Percentiles rank a stretch among this genome's conserved stretches.
Evolutionary conservation across 2,888 invertebrate genomes (phyloP).

Genomic region (Taphrorychus bicolor): DNA sequence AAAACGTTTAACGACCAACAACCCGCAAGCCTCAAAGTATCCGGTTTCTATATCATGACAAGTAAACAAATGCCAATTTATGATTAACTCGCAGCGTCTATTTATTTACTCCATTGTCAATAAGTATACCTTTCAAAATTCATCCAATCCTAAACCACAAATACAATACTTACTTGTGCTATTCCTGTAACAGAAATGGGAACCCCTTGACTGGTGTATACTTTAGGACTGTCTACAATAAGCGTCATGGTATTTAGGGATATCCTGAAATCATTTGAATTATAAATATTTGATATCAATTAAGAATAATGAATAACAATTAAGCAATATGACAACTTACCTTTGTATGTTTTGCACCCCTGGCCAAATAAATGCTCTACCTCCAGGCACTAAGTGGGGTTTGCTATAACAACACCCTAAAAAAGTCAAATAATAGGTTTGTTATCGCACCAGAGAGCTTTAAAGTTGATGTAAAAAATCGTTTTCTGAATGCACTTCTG

Average conservation of each 20-base stretch:
- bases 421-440: slow-evolving; percentile 21
- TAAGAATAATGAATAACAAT: not conserved
- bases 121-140: too few species aligned
- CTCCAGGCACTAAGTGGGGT: slow-evolving; percentile 93
- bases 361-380: slow-evolving; percentile 97
- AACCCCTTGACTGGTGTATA: slow-evolving; percentile 95
- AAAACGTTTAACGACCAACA: too few species aligned
- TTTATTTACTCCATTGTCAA: too few species aligned
- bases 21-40: too few species aligned
- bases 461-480: too few species aligned
- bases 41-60: too few species aligned
- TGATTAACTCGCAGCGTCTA: too few species aligned
- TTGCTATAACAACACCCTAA: slow-evolving; percentile 94
- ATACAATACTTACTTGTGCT: slow-evolving; percentile 82
- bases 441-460: not conserved
- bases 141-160: too few species aligned
- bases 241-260: slow-evolving; percentile 97
- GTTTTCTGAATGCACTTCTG: too few species aligned
- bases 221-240: slow-evolving; percentile 93
- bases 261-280: slow-evolving; percentile 73
- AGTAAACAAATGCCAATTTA: too few species aligned
- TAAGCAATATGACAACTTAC: slow-evolving; percentile 54
- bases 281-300: slow-evolving; percentile 15
- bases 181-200: slow-evolving; percentile 97
- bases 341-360: slow-evolving; percentile 84